phyloP scores from a whole-genome alignment of 2,888 invertebrate species.

The Tortricodes alternella region DNA sequence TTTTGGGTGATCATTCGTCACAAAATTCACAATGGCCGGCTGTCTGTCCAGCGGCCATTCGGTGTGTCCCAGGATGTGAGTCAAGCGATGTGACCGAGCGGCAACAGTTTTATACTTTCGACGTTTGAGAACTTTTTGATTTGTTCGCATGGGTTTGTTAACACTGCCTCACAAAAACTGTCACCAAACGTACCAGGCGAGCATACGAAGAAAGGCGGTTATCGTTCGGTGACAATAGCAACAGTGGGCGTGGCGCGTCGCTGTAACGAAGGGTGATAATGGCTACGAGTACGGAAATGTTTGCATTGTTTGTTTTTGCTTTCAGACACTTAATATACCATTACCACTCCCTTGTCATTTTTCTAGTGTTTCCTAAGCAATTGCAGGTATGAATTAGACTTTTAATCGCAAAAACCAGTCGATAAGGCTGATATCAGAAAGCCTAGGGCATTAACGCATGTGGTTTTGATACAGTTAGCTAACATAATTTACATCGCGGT shows the following conservation, averaged over 20 bases:
- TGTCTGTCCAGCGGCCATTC: constrained; percentile 45
- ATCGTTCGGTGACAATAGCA: constrained; percentile 35
- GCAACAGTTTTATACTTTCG: constrained; percentile 30
- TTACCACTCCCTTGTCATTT: too few species aligned
- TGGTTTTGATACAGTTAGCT: constrained; percentile 50
- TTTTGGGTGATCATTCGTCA: constrained; percentile 54
- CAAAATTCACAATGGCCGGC: constrained; percentile 49
- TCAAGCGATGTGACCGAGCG: constrained; percentile 52
- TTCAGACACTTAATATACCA: too few species aligned
- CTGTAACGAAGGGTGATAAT: neutral
- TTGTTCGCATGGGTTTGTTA: constrained; percentile 8
- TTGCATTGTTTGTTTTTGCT: neutral
- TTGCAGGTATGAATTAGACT: too few species aligned
- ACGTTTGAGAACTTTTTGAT: neutral
- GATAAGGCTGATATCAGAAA: neutral
- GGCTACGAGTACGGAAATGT: neutral
- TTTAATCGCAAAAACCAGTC: neutral
- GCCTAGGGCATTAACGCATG: constrained; percentile 35
- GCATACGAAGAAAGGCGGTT: constrained; percentile 41
- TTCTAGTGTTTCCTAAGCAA: too few species aligned
- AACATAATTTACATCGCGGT: constrained; percentile 46
- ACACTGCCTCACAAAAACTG: constrained; percentile 49
- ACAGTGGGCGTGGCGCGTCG: constrained; percentile 14
- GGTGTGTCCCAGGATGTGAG: constrained; percentile 61
- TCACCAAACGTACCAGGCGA: constrained; percentile 60